Evolutionary conservation across 2,797 vertebrate genomes (phyloP).

Genomic region (Bovichtus variegatus): DNA sequence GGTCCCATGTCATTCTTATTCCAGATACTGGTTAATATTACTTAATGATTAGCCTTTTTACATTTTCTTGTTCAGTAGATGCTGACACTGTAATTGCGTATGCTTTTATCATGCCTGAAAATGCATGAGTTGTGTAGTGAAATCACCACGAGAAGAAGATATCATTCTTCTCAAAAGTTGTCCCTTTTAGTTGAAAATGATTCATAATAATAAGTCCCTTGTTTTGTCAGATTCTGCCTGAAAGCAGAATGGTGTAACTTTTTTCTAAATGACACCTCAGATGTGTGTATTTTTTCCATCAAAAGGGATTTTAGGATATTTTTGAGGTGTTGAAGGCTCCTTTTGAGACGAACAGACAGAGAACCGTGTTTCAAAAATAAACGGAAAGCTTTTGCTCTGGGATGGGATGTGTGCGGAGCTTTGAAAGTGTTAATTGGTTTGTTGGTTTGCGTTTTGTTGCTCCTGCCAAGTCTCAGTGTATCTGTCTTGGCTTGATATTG

Average conservation of each 20-base stretch:
- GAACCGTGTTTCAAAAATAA: slow-evolving; percentile 45
- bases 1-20: neutral
- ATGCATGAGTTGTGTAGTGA: neutral
- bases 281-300: slow-evolving; percentile 31
- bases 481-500: slow-evolving; percentile 65
- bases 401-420: slow-evolving; percentile 47
- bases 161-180: slow-evolving; percentile 4
- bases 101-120: slow-evolving; percentile 3
- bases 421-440: slow-evolving; percentile 69
- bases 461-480: slow-evolving; percentile 58
- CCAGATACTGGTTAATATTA: neutral
- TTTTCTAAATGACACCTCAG: slow-evolving; percentile 3
- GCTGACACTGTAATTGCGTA: neutral
- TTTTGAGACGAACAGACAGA: slow-evolving; percentile 38
- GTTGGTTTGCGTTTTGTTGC: slow-evolving; percentile 58
- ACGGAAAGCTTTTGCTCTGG: slow-evolving; percentile 29
- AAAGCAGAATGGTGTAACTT: neutral
- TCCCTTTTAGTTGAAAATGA: slow-evolving; percentile 27
- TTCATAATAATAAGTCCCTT: neutral
- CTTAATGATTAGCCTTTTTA: too few species aligned
- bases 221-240: slow-evolving; percentile 1
- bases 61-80: neutral
- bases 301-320: slow-evolving; percentile 41
- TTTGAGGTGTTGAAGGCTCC: slow-evolving; percentile 43
- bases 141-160: slow-evolving; percentile 11